These are phyloP conservation scores for Pelobates cultripes DNA, from an alignment of 2,797 vertebrate genomes.

Conservation along the genomic window DNA sequence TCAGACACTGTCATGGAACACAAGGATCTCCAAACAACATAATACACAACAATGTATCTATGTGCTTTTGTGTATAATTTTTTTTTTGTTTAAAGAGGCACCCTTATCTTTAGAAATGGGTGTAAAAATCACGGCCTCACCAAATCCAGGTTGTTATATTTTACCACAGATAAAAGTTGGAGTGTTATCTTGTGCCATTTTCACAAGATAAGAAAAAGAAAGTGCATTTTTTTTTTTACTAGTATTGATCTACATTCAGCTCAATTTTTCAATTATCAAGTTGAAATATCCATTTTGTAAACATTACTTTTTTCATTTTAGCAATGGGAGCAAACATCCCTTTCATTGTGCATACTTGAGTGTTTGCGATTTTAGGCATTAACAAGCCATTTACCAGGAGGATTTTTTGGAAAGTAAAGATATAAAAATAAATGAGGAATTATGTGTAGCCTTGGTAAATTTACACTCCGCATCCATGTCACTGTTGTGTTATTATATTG, in stretches of 20 bases:
- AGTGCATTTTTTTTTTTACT: constrained; percentile 55
- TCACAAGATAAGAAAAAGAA: constrained; percentile 36
- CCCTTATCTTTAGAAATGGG: neutral
- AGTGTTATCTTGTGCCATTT: constrained; percentile 33
- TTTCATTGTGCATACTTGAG: neutral
- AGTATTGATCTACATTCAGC: neutral
- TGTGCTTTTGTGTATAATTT: constrained; percentile 52
- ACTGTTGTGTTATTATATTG: constrained; percentile 70
- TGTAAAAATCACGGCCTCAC: constrained; percentile 40
- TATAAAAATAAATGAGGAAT: constrained; percentile 63
- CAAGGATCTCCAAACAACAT: constrained; percentile 63
- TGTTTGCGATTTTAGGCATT: neutral
- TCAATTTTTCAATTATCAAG: neutral
- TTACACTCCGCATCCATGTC: constrained; percentile 54
- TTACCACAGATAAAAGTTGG: constrained; percentile 43
- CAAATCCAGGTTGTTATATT: constrained; percentile 35
- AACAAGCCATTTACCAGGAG: neutral
- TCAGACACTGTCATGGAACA: constrained; percentile 61
- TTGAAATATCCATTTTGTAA: neutral
- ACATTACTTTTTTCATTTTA: neutral
- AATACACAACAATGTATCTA: constrained; percentile 59
- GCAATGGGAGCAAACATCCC: constrained; percentile 3
- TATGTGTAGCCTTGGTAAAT: constrained; percentile 60
- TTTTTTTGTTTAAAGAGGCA: neutral
- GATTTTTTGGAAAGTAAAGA: constrained; percentile 63